Evolutionary conservation across 2,113 vertebrate genomes (phyloP).

Genomic region (Corythaeola cristata): DNA sequence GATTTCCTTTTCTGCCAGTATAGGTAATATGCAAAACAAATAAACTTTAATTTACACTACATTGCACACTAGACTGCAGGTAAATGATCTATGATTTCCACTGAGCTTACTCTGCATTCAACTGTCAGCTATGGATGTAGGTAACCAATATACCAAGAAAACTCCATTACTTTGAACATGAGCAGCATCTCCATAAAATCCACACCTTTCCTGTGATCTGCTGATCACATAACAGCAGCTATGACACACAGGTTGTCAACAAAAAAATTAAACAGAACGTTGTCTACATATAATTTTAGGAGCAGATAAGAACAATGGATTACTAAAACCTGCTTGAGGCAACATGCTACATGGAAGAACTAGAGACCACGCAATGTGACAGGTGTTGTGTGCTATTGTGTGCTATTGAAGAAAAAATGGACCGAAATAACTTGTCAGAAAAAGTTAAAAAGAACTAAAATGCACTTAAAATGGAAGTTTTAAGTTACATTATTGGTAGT

Average conservation of each 20-base stretch:
- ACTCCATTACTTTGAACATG: background rate
- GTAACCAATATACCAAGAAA: background rate
- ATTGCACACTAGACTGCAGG: background rate
- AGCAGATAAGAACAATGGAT: background rate
- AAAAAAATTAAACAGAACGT: background rate
- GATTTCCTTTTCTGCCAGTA: background rate
- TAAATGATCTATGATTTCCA: background rate
- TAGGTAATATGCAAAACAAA: background rate
- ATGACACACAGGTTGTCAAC: background rate
- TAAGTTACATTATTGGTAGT: background rate
- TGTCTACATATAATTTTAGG: background rate
- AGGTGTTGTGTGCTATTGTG: background rate
- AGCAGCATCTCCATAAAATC: background rate
- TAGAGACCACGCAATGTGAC: rapidly evolving
- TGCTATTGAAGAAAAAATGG: background rate
- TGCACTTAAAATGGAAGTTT: background rate
- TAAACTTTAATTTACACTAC: background rate
- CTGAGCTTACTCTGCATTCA: background rate
- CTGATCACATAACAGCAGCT: background rate
- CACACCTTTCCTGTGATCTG: background rate
- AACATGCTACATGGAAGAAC: background rate
- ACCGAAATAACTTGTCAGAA: background rate
- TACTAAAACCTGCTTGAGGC: background rate
- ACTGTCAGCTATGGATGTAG: background rate
- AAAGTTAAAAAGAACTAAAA: background rate